Evolutionary conservation across 2,888 invertebrate species (phyloP).

Genomic region (Amphipyra berbera): DNA sequence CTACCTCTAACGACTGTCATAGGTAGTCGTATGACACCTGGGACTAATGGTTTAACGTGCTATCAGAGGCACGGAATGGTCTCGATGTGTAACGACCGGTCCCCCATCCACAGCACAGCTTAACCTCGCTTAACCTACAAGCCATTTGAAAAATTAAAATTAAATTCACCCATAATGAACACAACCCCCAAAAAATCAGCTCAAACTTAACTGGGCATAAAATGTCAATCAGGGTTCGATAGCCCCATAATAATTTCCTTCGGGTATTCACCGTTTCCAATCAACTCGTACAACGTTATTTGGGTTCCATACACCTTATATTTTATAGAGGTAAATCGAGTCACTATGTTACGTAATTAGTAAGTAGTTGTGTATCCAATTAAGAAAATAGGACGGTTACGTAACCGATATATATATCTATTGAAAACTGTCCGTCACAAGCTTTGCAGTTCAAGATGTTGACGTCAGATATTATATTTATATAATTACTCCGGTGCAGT

Average conservation of each 20-base stretch:
- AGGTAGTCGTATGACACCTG: too few species aligned
- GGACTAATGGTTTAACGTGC: too few species aligned
- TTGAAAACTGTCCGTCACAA: not conserved
- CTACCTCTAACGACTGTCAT: too few species aligned
- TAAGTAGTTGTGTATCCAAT: conserved; percentile 1
- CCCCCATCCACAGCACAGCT: too few species aligned
- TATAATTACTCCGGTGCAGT: not conserved
- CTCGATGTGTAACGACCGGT: too few species aligned
- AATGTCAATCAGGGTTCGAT: too few species aligned
- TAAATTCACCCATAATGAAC: too few species aligned
- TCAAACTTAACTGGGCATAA: too few species aligned
- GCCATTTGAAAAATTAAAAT: too few species aligned
- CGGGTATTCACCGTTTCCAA: not conserved
- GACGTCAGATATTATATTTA: not conserved
- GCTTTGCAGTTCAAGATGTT: not conserved
- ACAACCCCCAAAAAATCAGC: too few species aligned
- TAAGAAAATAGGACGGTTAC: not conserved
- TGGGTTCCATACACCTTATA: not conserved
- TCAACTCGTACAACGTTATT: not conserved
- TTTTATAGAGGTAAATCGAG: not conserved
- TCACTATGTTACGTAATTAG: conserved; percentile 1
- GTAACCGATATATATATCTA: not conserved
- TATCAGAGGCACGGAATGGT: too few species aligned
- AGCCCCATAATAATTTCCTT: not conserved
- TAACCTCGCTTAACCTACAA: too few species aligned